Base-by-base conservation (phyloP, 2,797 vertebrate species). In the Remorina albescens region DNA sequence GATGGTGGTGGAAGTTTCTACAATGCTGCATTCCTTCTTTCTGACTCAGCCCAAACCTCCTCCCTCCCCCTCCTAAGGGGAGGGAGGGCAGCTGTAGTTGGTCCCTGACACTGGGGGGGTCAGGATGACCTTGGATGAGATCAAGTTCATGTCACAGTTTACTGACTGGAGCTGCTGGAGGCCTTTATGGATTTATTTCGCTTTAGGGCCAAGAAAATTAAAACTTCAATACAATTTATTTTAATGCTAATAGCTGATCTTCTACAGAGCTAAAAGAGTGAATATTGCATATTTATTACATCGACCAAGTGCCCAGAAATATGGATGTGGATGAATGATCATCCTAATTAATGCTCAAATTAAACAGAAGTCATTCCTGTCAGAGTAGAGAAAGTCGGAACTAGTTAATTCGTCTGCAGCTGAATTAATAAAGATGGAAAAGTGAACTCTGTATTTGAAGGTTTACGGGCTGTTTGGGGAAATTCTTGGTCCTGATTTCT, bases 1-100 rank as follows among this genome's bases (percentile, higher is more conserved):
- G 41, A 26, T 10, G 54, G 49, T 19, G 26, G 30, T 30, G 30
- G 13, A 74, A 56, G n/a, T 9, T 30, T 67, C 53, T 57, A 28
- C 51, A n/a, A 50, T 13, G 0, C 44, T 25, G 67, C 77, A 89
- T 90, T 91, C 90, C 80, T 88, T 58, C 46, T 44, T 19, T 39
- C 10, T 84, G 76, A 86, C 71, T 82, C 69, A 71, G 21, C 37
- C 55, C 26, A 16, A 53, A 25, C 47, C 55, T 67, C 50, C 28
- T 79, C 54, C 49, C n/a, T 21, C 13, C 4, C 18, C 7, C 12
- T n/a, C 18, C 30, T 67, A 21, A 21, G 56, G 19, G 55, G 21
- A 30, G 32, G 54, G 26, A 71, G 41, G 60, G n/a, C 46, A 36
- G 47, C 8, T 15, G 21, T 25, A 30, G 67, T 30, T 15, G 6